These are phyloP conservation scores for Excalfactoria chinensis DNA, from an alignment of 2,113 vertebrate species.

Conservation along the genomic window DNA sequence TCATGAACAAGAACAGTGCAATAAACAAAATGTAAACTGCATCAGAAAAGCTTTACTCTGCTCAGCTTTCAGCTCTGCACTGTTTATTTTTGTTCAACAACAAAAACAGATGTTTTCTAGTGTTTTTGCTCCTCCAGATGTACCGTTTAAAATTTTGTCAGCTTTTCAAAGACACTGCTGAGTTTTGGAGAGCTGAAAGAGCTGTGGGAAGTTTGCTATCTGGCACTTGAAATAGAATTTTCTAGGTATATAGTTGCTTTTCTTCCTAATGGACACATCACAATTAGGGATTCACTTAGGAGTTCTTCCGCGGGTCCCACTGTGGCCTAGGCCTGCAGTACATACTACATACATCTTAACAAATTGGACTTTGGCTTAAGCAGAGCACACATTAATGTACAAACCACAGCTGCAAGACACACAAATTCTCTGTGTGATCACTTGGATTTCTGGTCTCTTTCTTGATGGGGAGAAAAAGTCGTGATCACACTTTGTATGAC, in stretches of 20 bases:
- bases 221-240: background rate
- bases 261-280: background rate
- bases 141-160: slow-evolving; percentile 35
- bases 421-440: slow-evolving; percentile 36
- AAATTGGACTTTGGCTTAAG: background rate
- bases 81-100: slow-evolving; percentile 71
- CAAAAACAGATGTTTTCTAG: slow-evolving; percentile 70
- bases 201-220: slow-evolving; percentile 31
- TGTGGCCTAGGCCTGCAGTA: background rate
- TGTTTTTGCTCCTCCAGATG: slow-evolving; percentile 63
- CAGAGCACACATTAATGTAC: background rate
- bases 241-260: background rate
- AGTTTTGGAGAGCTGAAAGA: slow-evolving; percentile 37
- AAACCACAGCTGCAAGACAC: slow-evolving; percentile 49
- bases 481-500: slow-evolving; percentile 50
- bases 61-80: slow-evolving; percentile 37
- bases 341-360: background rate
- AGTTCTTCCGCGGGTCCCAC: background rate
- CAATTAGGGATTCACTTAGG: slow-evolving; percentile 10
- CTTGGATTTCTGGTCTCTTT: slow-evolving; percentile 48
- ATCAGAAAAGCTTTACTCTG: slow-evolving; percentile 9
- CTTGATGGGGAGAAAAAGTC: slow-evolving; percentile 52
- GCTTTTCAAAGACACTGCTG: slow-evolving; percentile 48
- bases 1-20: background rate
- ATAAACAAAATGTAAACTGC: background rate